Conservation (phyloP, 2,888 invertebrate species). For the Dryobotodes eremita region DNA sequence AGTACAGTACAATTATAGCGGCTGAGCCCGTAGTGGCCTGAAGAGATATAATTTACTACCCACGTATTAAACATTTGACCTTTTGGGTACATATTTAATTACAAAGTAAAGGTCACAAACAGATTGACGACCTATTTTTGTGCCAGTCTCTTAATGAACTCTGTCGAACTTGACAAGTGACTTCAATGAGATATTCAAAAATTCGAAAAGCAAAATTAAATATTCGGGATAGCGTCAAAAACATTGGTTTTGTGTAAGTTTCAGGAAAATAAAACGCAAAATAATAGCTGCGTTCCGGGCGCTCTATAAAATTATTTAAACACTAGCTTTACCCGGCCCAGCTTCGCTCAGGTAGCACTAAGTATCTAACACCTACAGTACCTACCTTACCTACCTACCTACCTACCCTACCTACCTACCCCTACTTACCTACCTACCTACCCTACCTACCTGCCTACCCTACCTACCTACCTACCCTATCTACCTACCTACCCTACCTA, state of each 20-base stretch:
- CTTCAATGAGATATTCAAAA: background rate
- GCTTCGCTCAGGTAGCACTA: too few species aligned
- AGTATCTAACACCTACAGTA: too few species aligned
- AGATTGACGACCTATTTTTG: background rate
- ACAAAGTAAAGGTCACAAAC: background rate
- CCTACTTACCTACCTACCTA: too few species aligned
- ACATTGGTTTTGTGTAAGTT: background rate
- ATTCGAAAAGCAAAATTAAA: background rate
- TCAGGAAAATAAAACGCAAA: too few species aligned
- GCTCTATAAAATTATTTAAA: too few species aligned
- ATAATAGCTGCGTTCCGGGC: too few species aligned
- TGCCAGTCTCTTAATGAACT: slow-evolving; percentile 3
- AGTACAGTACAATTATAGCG: slow-evolving; percentile 7
- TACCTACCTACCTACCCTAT: too few species aligned
- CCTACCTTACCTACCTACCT: too few species aligned
- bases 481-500: too few species aligned
- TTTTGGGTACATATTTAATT: slow-evolving; percentile 25
- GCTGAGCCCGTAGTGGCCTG: background rate
- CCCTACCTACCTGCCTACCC: too few species aligned
- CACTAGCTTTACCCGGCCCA: too few species aligned
- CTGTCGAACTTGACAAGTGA: background rate
- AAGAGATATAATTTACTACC: slow-evolving; percentile 6
- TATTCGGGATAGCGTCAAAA: background rate
- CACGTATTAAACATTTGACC: slow-evolving; percentile 8
- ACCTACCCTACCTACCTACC: too few species aligned